A percentile compares a stretch with the other conserved stretches of the same genome.
Evolutionary conservation across 2,113 vertebrate species (phyloP).

Genomic region (Aix galericulata): DNA sequence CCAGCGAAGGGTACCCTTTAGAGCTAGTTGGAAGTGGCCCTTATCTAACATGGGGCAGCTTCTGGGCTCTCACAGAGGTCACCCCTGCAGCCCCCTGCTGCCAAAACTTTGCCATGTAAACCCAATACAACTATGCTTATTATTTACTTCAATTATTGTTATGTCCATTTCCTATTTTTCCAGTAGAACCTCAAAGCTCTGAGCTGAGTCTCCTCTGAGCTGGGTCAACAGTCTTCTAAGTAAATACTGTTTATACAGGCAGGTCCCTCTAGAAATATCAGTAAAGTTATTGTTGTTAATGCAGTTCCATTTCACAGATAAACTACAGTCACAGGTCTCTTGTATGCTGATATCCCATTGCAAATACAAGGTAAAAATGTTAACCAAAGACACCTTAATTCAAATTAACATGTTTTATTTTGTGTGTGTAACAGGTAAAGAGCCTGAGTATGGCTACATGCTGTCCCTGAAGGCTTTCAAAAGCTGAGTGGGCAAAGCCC

Average conservation of each 20-base stretch:
- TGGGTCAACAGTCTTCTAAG: background rate
- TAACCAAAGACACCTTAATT: background rate
- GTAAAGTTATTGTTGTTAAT: background rate
- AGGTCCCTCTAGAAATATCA: background rate
- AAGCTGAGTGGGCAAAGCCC: background rate
- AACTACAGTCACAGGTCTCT: background rate
- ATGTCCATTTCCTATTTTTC: background rate
- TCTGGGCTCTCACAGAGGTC: too few species aligned
- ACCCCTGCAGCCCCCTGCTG: too few species aligned
- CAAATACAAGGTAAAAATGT: background rate
- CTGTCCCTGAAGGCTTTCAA: background rate
- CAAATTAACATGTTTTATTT: background rate
- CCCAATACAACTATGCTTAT: background rate
- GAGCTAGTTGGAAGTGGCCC: too few species aligned
- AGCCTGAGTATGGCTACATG: background rate
- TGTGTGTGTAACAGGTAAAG: accelerated
- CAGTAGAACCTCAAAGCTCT: background rate
- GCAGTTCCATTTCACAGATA: background rate
- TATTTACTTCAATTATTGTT: background rate
- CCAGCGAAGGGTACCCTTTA: too few species aligned
- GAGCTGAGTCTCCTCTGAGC: background rate
- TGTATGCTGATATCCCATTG: background rate
- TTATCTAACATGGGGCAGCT: too few species aligned
- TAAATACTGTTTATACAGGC: background rate
- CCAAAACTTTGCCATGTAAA: too few species aligned